phyloP scores from a whole-genome alignment of 2,888 invertebrate genomes.

The Timandra comae region DNA sequence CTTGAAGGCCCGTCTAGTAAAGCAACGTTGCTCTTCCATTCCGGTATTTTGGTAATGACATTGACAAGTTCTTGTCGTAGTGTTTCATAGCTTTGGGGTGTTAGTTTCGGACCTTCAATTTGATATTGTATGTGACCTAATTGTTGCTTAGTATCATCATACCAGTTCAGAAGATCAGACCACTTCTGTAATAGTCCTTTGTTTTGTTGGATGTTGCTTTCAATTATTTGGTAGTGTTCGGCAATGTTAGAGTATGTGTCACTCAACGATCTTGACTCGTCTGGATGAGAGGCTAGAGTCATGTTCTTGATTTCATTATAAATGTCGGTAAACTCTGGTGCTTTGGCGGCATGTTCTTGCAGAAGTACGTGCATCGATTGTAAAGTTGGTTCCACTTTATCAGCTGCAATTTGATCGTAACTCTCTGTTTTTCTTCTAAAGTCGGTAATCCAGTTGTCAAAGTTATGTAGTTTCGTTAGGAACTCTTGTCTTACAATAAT shows the following conservation, averaged over 20 bases:
- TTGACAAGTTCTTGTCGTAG: slow-evolving; percentile 83
- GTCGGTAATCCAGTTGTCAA: slow-evolving; percentile 87
- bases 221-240: slow-evolving; percentile 85
- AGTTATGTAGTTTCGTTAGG: slow-evolving; percentile 85
- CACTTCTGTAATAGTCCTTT: slow-evolving; percentile 87
- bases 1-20: slow-evolving; percentile 81
- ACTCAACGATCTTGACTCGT: slow-evolving; percentile 83
- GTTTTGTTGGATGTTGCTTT: slow-evolving; percentile 84
- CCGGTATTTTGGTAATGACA: slow-evolving; percentile 80
- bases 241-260: slow-evolving; percentile 86
- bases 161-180: slow-evolving; percentile 89
- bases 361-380: slow-evolving; percentile 87
- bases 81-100: slow-evolving; percentile 81
- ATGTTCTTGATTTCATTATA: slow-evolving; percentile 90
- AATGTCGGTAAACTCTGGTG: slow-evolving; percentile 85
- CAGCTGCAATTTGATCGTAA: slow-evolving; percentile 87
- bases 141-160: slow-evolving; percentile 86
- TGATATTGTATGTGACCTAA: slow-evolving; percentile 88
- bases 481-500: slow-evolving; percentile 90
- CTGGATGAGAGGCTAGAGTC: slow-evolving; percentile 81
- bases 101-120: slow-evolving; percentile 84
- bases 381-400: slow-evolving; percentile 86
- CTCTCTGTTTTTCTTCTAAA: slow-evolving; percentile 83
- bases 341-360: slow-evolving; percentile 91
- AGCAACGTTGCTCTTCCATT: slow-evolving; percentile 83